Evolutionary conservation across 2,113 vertebrate genomes (phyloP), one percentile per base, ranked within the genome.

Genomic region (Macrotus californicus): DNA sequence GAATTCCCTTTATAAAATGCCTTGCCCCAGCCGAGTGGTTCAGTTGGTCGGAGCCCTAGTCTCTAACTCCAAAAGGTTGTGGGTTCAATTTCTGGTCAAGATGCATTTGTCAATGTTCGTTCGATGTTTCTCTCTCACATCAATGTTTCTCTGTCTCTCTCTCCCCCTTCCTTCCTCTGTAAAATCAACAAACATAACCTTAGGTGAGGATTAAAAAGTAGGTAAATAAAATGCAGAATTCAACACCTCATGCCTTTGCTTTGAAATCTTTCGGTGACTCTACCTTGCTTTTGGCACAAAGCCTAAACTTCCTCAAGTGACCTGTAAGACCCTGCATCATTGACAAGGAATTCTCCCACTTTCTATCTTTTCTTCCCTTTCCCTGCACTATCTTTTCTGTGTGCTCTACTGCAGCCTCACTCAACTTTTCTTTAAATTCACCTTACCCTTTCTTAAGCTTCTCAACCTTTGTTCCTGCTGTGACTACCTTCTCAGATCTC

Each of bases 251-350:
- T 64, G 19, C 73, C 48, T 82, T 16, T 82, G 41, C 64, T 64
- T 66, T 59, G 50, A 83, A 81, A 41, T 61, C 54, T 41, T 89
- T 76, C 79, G n/a, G n/a, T 36, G 50, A 39, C 43, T 93, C 16
- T 39, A n/a, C 54, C 16, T 81, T 69, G 52, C 39, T 87, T n/a
- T 92, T 76, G n/a, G 56, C 41, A 52, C 36, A 73, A 76, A 93
- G 46, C 50, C 54, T 67, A 6, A 79, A 34, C 34, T 75, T 92
- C n/a, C 10, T 59, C 59, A 34, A 5, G 3, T 89, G 82, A 29
- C 64, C 81, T 39, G 15, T 6, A 52, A 86, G 34, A 36, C 50
- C 31, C 75, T 79, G 36, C 10, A 10, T 34, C 59, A 56, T 36
- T 39, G 24, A 6, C 6, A 0, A 2, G 59, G 46, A 34, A 0